Evolutionary conservation across 2,888 invertebrate species (phyloP).

Genomic region (Deilephila elpenor): DNA sequence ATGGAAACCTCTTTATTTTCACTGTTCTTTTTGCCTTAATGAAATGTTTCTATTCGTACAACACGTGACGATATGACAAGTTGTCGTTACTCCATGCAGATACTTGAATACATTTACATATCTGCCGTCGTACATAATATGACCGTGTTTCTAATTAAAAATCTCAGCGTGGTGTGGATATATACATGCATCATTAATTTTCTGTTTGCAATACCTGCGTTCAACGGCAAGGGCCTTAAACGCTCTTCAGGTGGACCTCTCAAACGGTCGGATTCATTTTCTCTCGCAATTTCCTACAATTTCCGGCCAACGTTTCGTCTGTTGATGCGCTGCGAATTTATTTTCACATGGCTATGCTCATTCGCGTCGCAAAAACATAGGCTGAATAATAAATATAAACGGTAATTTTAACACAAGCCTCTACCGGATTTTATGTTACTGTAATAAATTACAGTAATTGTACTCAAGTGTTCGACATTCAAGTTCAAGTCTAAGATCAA

Average conservation of each 20-base stretch:
- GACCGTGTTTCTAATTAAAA: constrained; percentile 9
- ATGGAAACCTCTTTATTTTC: constrained; percentile 79
- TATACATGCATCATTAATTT: constrained; percentile 43
- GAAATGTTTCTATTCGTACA: constrained; percentile 27
- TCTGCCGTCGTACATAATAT: neutral
- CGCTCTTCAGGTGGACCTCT: constrained; percentile 66
- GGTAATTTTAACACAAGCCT: neutral
- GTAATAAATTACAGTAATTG: neutral
- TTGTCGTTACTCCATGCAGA: neutral
- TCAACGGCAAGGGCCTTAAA: constrained; percentile 47
- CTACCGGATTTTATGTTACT: neutral
- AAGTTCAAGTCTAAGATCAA: constrained; percentile 79
- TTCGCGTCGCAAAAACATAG: constrained; percentile 28
- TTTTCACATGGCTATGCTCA: constrained; percentile 57
- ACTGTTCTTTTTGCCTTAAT: constrained; percentile 55
- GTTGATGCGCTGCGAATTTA: constrained; percentile 75
- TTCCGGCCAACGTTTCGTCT: constrained; percentile 79
- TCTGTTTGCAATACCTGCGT: constrained; percentile 36
- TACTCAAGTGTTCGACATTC: constrained; percentile 41
- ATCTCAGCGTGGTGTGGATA: constrained; percentile 34
- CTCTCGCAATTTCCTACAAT: constrained; percentile 85
- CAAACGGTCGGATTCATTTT: constrained; percentile 81
- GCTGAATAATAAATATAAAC: constrained; percentile 27
- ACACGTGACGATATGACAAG: constrained; percentile 29
- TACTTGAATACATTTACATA: neutral